These are phyloP conservation scores for Mantis religiosa DNA, from an alignment of 2,888 invertebrate species.

Conservation along the genomic window DNA sequence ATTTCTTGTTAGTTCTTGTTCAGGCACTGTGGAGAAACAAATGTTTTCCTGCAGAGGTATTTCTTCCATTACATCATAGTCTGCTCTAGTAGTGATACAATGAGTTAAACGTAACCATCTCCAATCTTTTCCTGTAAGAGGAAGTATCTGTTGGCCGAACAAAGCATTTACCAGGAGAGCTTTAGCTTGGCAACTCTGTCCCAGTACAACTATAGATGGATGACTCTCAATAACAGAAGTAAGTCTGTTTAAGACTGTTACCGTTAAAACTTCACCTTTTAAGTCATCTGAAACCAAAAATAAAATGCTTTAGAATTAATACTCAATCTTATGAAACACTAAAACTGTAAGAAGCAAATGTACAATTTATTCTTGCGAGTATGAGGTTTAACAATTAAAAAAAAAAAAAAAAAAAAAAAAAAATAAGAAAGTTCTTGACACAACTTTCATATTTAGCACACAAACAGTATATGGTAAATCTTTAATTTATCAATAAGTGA, in stretches of 20 bases:
- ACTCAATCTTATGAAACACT: too few relatives aligned
- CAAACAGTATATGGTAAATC: too few relatives aligned
- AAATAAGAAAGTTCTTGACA: too few relatives aligned
- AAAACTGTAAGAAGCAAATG: too few relatives aligned
- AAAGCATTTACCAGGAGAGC: constrained; percentile 69
- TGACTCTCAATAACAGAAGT: constrained; percentile 46
- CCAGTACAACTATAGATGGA: constrained; percentile 70
- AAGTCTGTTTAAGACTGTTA: constrained; percentile 31
- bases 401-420: too few relatives aligned
- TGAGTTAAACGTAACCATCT: constrained; percentile 56
- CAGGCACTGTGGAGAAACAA: constrained; percentile 30
- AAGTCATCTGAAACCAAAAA: constrained; percentile 16
- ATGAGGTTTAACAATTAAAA: too few relatives aligned
- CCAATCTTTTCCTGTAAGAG: constrained; percentile 47
- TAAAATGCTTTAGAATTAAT: neutral
- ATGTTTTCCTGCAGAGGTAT: constrained; percentile 44
- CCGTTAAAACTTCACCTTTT: constrained; percentile 8
- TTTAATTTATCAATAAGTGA: too few relatives aligned
- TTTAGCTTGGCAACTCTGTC: constrained; percentile 65
- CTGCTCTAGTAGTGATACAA: constrained; percentile 55
- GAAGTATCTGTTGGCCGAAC: constrained; percentile 62
- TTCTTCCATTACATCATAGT: constrained; percentile 65
- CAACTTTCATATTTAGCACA: too few relatives aligned
- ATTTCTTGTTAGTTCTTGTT: neutral
- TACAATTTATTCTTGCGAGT: too few relatives aligned